Conservation (phyloP, 2,888 invertebrate genomes). For the Microchrysa polita region DNA sequence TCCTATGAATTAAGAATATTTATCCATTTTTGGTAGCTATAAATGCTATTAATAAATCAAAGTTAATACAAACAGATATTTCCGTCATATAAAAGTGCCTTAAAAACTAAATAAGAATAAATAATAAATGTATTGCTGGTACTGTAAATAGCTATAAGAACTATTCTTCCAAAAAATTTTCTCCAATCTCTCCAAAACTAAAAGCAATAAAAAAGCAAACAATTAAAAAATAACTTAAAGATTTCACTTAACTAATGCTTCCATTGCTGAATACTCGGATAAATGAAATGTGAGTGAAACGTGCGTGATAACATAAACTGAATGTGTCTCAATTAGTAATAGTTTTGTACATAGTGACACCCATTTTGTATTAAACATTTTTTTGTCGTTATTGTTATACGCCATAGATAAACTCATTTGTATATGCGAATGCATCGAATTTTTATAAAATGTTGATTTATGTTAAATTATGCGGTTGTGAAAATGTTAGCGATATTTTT, state of each 20-base stretch:
- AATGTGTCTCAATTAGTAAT: conserved; percentile 12
- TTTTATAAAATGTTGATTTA: conserved; percentile 17
- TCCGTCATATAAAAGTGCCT: conserved; percentile 45
- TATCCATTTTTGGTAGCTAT: too few species aligned
- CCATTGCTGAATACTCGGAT: conserved; percentile 9
- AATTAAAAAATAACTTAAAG: not conserved
- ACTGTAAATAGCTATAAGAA: conserved; percentile 29
- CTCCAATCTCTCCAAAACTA: conserved; percentile 19
- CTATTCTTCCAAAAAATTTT: not conserved
- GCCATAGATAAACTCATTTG: too few species aligned
- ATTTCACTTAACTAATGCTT: conserved; percentile 36
- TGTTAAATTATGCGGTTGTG: conserved; percentile 42
- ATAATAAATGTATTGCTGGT: conserved; percentile 2
- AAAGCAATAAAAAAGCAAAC: conserved; percentile 37
- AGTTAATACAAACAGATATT: not conserved
- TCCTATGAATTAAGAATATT: too few species aligned
- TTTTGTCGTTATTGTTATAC: not conserved
- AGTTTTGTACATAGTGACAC: conserved; percentile 6
- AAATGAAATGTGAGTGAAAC: conserved; percentile 18
- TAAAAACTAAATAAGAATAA: conserved; percentile 7
- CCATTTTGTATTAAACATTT: not conserved
- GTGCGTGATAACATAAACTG: not conserved
- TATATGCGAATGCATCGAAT: not conserved
- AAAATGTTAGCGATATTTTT: conserved; percentile 31
- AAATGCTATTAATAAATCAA: too few species aligned